Evolutionary conservation across 2,888 invertebrate species (phyloP).

Genomic region (Xestia ashworthii): DNA sequence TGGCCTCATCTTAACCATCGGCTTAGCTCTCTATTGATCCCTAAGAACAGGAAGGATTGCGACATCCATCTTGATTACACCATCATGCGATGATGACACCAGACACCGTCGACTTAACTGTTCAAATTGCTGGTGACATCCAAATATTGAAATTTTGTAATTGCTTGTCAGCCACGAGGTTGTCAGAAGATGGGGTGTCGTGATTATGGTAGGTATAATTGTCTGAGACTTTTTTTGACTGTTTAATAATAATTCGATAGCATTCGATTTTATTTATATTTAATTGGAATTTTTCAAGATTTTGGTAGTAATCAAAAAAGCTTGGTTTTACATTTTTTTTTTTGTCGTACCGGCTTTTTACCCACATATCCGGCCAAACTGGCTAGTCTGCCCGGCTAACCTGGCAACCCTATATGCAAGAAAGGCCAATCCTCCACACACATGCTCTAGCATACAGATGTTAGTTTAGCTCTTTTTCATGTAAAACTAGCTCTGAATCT

Average conservation of each 20-base stretch:
- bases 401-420: not conserved
- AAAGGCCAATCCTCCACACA: not conserved
- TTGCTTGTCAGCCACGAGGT: slow-evolving; percentile 30
- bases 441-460: slow-evolving; percentile 1
- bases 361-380: too few relatives aligned
- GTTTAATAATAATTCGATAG: too few relatives aligned
- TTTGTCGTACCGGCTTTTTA: too few relatives aligned
- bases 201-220: slow-evolving; percentile 2
- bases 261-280: too few relatives aligned
- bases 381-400: too few relatives aligned
- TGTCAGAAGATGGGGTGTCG: slow-evolving; percentile 7
- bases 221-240: too few relatives aligned
- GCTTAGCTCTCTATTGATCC: slow-evolving; percentile 50
- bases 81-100: slow-evolving; percentile 21
- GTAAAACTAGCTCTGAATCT: slow-evolving; percentile 32
- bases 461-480: slow-evolving; percentile 21
- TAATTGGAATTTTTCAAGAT: too few relatives aligned
- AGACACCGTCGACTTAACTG: slow-evolving; percentile 18
- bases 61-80: slow-evolving; percentile 59
- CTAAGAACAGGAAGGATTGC: slow-evolving; percentile 48
- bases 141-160: slow-evolving; percentile 53
- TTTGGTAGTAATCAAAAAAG: too few relatives aligned
- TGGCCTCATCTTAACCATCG: slow-evolving; percentile 36
- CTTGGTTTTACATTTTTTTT: too few relatives aligned
- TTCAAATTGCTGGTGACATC: slow-evolving; percentile 25